A percentile compares a stretch with the other conserved stretches of the same genome.
These are phyloP conservation scores for Fopius arisanus DNA, from an alignment of 1,140 invertebrate species.

Conservation along the genomic window DNA sequence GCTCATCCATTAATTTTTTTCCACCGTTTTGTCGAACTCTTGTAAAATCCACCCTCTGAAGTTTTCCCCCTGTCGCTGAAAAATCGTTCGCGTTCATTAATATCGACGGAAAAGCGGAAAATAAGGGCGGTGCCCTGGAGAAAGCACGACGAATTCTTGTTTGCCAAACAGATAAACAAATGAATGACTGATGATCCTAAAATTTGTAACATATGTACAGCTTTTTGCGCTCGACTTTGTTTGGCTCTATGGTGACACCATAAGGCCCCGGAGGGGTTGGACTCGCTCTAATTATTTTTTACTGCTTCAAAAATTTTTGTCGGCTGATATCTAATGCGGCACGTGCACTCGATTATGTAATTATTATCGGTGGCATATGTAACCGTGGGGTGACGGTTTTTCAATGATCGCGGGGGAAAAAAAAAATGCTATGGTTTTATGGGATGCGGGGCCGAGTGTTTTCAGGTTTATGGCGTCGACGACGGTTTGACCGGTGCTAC, in stretches of 20 bases:
- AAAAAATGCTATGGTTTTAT: neutral
- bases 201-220: neutral
- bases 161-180: slow-evolving; percentile 3
- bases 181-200: neutral
- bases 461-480: slow-evolving; percentile 6
- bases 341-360: slow-evolving; percentile 3
- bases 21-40: neutral
- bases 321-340: neutral
- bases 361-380: neutral
- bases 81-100: neutral
- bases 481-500: slow-evolving; percentile 4
- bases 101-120: neutral
- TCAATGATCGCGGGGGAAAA: neutral
- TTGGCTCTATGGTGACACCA: neutral
- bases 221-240: neutral
- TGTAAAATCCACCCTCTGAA: neutral
- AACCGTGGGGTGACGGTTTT: neutral
- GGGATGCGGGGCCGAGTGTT: slow-evolving; percentile 55
- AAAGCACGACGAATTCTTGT: neutral
- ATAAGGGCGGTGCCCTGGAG: neutral
- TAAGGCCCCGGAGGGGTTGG: neutral
- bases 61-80: neutral
- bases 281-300: slow-evolving; percentile 7
- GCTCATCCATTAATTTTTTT: neutral
- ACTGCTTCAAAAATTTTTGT: neutral